Evolutionary conservation across 1,140 invertebrate species (phyloP).

Genomic region (Calosoma granatense): DNA sequence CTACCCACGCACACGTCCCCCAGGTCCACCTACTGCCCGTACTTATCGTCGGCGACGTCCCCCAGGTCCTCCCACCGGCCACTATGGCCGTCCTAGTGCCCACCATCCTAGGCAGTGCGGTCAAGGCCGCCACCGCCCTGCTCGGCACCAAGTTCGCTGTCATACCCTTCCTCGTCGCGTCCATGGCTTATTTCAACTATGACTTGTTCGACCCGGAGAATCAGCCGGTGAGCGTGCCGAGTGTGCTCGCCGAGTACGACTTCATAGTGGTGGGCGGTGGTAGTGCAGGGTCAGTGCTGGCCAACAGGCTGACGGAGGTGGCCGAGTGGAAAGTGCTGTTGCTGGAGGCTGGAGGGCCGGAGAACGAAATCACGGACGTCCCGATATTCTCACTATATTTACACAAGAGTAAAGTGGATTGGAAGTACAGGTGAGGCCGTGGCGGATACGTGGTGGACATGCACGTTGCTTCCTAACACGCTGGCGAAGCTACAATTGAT

Average conservation of each 20-base stretch:
- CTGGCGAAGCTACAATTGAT: too few species aligned
- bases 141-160: conserved; percentile 62
- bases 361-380: conserved; percentile 72
- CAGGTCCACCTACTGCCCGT: too few species aligned
- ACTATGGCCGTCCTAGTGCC: conserved; percentile 29
- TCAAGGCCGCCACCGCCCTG: conserved; percentile 56
- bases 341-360: conserved; percentile 79
- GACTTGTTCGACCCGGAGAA: conserved; percentile 78
- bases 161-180: conserved; percentile 64
- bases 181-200: conserved; percentile 76
- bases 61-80: too few species aligned
- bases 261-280: conserved; percentile 74
- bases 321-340: conserved; percentile 68
- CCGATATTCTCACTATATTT: conserved; percentile 74
- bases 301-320: conserved; percentile 71
- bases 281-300: conserved; percentile 78
- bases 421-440: conserved; percentile 76
- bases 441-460: too few species aligned
- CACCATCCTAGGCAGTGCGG: conserved; percentile 43
- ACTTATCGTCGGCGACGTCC: too few species aligned
- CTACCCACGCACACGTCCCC: too few species aligned
- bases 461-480: too few species aligned
- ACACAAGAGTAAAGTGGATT: conserved; percentile 84
- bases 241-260: conserved; percentile 59
- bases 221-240: conserved; percentile 52